phyloP scores from a whole-genome alignment of 2,888 invertebrate genomes.

The Aproaerema taeniolella region DNA sequence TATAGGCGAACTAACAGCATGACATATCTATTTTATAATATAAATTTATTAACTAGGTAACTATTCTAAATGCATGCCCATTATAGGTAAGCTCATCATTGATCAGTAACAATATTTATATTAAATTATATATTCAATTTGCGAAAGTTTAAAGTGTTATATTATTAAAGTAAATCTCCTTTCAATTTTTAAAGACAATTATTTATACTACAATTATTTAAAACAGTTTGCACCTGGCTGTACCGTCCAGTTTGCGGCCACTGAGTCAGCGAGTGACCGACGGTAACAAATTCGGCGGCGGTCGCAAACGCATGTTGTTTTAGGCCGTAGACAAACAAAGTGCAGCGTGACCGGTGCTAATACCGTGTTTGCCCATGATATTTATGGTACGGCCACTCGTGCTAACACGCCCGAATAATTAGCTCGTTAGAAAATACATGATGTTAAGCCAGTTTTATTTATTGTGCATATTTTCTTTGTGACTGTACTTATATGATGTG shows the following conservation, averaged over 20 bases:
- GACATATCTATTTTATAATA: no score
- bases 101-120: no score
- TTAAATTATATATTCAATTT: no score
- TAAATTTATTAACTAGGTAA: no score
- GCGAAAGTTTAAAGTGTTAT: no score
- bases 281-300: slow-evolving; percentile 64
- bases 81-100: no score
- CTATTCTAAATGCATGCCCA: no score
- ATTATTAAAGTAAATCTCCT: no score
- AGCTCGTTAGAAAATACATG: slow-evolving; percentile 66
- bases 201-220: no score
- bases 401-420: slow-evolving; percentile 66
- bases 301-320: slow-evolving; percentile 74
- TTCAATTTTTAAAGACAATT: no score
- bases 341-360: slow-evolving; percentile 72
- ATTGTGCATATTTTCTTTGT: slow-evolving; percentile 24
- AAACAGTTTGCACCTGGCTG: no score
- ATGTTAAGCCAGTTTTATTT: slow-evolving; percentile 42
- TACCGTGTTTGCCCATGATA: slow-evolving; percentile 67
- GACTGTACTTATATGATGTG: slow-evolving; percentile 24
- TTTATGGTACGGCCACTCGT: slow-evolving; percentile 61
- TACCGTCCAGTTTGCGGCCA: slow-evolving; percentile 23
- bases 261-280: slow-evolving; percentile 70
- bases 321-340: slow-evolving; percentile 68
- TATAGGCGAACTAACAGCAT: no score